Conservation (phyloP, 2,888 invertebrate genomes). For the Antheraea assamensis region DNA sequence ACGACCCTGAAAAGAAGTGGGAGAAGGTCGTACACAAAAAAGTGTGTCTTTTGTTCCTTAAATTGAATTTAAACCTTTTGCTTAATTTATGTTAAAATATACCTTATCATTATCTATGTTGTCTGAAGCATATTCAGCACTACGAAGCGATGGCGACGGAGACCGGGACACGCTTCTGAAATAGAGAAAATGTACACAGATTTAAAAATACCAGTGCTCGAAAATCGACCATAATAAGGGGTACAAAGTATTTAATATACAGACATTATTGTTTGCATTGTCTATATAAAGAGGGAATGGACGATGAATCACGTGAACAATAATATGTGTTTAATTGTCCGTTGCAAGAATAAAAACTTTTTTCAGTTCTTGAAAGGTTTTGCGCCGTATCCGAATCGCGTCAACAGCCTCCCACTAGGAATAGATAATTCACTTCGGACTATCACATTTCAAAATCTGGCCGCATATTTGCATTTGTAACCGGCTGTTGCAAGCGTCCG, state of each 20-base stretch:
- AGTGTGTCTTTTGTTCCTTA: background rate
- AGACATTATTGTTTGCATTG: too few species aligned
- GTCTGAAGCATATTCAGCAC: slow-evolving; percentile 56
- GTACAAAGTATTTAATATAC: too few species aligned
- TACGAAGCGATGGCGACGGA: slow-evolving; percentile 72
- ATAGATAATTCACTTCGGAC: background rate
- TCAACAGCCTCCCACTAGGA: background rate
- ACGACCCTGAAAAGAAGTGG: background rate
- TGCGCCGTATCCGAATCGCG: background rate
- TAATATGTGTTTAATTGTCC: background rate
- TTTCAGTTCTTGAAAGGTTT: too few species aligned
- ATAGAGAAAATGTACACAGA: slow-evolving; percentile 29
- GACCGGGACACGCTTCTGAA: slow-evolving; percentile 78
- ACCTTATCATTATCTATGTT: slow-evolving; percentile 71
- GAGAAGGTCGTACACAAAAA: background rate
- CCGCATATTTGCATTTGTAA: too few species aligned
- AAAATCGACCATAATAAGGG: too few species aligned
- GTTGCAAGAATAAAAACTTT: background rate
- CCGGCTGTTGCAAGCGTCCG: too few species aligned
- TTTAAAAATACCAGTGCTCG: too few species aligned
- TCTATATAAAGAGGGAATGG: too few species aligned
- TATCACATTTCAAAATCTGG: background rate
- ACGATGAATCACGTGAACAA: too few species aligned
- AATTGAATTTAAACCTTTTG: background rate
- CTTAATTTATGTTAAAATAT: slow-evolving; percentile 21